These are phyloP conservation scores for Brachyptera risi DNA, from an alignment of 2,888 invertebrate genomes.

Conservation along the genomic window DNA sequence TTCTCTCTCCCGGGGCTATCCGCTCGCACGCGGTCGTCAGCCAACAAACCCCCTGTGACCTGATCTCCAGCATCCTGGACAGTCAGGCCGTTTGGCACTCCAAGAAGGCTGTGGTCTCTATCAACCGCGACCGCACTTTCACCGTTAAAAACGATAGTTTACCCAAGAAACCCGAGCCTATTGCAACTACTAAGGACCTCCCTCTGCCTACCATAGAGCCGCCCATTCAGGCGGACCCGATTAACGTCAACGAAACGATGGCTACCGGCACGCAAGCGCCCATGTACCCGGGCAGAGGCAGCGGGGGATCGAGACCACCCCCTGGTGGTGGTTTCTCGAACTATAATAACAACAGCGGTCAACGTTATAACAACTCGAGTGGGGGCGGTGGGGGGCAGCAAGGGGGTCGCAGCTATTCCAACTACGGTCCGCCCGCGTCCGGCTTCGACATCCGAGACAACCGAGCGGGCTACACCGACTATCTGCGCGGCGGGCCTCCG, in stretches of 20 bases:
- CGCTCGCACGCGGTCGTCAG: neutral
- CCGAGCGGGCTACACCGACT: constrained; percentile 31
- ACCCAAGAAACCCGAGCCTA: neutral
- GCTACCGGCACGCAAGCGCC: neutral
- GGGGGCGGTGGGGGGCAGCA: constrained; percentile 10
- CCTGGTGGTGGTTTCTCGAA: constrained; percentile 23
- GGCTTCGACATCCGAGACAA: constrained; percentile 9
- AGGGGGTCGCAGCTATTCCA: constrained; percentile 5
- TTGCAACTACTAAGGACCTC: too few species aligned
- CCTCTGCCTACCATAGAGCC: neutral
- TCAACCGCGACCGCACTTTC: constrained; percentile 60
- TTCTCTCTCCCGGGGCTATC: neutral
- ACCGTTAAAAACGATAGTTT: constrained; percentile 46
- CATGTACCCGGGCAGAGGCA: constrained; percentile 50
- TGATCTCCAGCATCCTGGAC: constrained; percentile 65
- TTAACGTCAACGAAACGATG: constrained; percentile 25
- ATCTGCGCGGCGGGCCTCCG: constrained; percentile 28
- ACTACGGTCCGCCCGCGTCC: neutral
- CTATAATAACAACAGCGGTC: constrained; percentile 37
- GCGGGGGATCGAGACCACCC: constrained; percentile 12
- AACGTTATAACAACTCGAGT: constrained; percentile 40
- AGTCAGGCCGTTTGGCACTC: constrained; percentile 68
- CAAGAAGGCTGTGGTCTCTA: constrained; percentile 54
- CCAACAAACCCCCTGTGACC: constrained; percentile 45
- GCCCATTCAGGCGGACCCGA: constrained; percentile 1